Conservation (phyloP, 2,797 vertebrate genomes). For the Carapus acus region DNA sequence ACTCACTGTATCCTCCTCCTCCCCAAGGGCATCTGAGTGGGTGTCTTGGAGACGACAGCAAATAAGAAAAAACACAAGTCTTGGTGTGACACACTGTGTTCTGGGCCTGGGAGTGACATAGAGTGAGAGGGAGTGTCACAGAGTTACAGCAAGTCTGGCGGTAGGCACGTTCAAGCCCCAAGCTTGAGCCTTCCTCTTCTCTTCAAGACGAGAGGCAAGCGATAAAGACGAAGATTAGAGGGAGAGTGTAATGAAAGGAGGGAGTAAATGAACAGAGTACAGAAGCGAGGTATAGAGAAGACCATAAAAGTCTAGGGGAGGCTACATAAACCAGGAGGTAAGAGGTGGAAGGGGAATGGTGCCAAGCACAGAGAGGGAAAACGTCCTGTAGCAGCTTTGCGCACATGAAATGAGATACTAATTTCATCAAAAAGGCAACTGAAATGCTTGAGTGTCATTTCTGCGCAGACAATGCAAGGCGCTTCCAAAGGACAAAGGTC, state of each 20-base stretch:
- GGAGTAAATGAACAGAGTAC: too few relatives aligned
- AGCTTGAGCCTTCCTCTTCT: too few relatives aligned
- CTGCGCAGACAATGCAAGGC: not conserved
- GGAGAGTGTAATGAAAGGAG: not conserved
- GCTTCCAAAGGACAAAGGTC: conserved; percentile 14
- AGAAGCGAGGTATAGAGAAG: too few relatives aligned
- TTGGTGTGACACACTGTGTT: conserved; percentile 1
- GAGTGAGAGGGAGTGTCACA: too few relatives aligned
- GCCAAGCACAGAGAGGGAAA: too few relatives aligned
- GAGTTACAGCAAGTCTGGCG: not conserved
- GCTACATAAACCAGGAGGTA: too few relatives aligned
- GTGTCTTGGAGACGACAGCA: conserved; percentile 14
- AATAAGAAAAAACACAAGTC: conserved; percentile 15
- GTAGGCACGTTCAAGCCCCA: too few relatives aligned
- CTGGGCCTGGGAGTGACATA: not conserved
- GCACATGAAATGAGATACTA: not conserved
- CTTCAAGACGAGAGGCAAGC: too few relatives aligned
- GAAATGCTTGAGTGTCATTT: not conserved
- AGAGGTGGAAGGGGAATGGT: too few relatives aligned
- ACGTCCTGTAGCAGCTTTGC: too few relatives aligned
- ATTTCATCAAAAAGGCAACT: not conserved
- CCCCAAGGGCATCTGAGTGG: conserved; percentile 7
- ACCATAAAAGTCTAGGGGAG: too few relatives aligned
- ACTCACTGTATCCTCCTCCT: conserved; percentile 9
- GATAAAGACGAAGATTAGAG: not conserved